These are phyloP conservation scores for Spheniscus humboldti DNA, from an alignment of 2,797 vertebrate species.

Conservation along the genomic window DNA sequence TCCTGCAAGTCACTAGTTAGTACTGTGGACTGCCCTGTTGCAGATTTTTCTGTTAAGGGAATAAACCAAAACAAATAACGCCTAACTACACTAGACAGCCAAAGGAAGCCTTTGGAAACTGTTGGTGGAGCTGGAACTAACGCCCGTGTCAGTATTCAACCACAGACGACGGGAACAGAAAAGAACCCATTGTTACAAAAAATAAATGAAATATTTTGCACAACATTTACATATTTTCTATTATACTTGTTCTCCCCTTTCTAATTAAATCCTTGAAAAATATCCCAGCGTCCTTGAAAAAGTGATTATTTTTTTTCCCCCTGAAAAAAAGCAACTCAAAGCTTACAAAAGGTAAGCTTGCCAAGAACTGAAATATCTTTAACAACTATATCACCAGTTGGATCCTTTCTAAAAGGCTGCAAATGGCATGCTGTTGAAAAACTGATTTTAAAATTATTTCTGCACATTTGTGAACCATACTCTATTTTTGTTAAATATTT, in stretches of 20 bases:
- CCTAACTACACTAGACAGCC: background rate
- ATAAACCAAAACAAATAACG: background rate
- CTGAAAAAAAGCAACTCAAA: background rate
- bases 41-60: background rate
- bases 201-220: background rate
- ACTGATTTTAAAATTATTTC: background rate
- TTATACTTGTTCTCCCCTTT: background rate
- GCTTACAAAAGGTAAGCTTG: background rate
- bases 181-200: background rate
- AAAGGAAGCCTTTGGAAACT: background rate
- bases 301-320: no score
- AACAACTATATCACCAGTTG: background rate
- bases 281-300: background rate
- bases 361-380: background rate
- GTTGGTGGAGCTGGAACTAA: background rate
- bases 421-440: background rate
- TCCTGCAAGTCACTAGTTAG: background rate
- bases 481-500: background rate
- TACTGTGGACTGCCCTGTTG: accelerated
- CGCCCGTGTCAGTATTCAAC: background rate
- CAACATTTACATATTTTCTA: background rate
- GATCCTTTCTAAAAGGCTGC: background rate
- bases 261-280: background rate
- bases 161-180: background rate
- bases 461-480: background rate